Evolutionary conservation across 1,140 invertebrate species (phyloP).

Genomic region (Globodera ellingtonae): DNA sequence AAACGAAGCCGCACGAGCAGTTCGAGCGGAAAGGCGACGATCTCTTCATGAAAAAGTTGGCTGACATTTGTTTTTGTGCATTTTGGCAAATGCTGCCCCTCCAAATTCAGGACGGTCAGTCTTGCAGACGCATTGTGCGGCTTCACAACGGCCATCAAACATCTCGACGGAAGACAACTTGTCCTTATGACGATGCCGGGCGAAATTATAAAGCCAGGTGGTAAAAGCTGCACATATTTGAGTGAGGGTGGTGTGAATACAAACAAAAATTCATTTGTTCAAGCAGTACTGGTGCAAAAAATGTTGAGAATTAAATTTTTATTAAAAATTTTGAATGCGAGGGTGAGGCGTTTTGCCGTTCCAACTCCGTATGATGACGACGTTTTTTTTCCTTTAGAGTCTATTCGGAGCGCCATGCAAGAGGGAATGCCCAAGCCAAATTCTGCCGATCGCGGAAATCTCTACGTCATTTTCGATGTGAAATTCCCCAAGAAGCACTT

Average conservation of each 20-base stretch:
- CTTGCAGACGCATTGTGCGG: constrained; percentile 71
- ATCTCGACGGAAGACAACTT: constrained; percentile 81
- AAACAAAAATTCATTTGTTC: not conserved
- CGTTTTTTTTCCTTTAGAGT: constrained; percentile 53
- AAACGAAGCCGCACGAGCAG: constrained; percentile 67
- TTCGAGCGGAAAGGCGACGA: constrained; percentile 68
- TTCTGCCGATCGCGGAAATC: constrained; percentile 80
- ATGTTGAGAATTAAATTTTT: no score
- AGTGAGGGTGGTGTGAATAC: not conserved
- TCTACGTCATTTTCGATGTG: constrained; percentile 84
- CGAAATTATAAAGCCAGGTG: constrained; percentile 75
- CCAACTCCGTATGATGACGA: no score
- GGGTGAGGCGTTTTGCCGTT: no score
- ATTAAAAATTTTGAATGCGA: no score
- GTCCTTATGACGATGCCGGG: constrained; percentile 76
- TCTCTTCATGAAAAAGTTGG: constrained; percentile 66
- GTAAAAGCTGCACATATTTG: constrained; percentile 33
- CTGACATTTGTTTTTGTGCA: not conserved
- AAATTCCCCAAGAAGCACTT: constrained; percentile 82
- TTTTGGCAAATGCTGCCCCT: not conserved
- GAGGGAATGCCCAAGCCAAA: constrained; percentile 73
- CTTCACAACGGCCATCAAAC: constrained; percentile 72
- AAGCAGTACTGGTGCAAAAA: no score
- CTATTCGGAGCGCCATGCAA: constrained; percentile 67
- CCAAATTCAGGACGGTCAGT: constrained; percentile 65